phyloP scores from a whole-genome alignment of 1,140 invertebrate genomes.

The Brachionus koreanus region DNA sequence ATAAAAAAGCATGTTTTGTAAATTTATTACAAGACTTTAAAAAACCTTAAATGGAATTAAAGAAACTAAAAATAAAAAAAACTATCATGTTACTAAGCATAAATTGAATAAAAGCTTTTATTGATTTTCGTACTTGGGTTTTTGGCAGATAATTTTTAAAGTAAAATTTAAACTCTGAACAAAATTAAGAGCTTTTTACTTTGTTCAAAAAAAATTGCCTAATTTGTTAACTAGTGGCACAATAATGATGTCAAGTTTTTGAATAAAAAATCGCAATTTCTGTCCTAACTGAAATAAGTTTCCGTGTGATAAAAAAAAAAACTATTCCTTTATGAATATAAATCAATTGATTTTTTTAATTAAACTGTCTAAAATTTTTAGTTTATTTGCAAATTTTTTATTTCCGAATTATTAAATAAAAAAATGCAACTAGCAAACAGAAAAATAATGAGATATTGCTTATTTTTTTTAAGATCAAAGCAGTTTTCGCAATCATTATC shows the following conservation, averaged over 20 bases:
- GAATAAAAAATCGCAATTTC: background rate
- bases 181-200: background rate
- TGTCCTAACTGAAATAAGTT: background rate
- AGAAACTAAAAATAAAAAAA: background rate
- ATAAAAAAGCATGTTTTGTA: background rate
- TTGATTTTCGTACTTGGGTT: too few relatives aligned
- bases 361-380: background rate
- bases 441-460: background rate
- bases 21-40: background rate
- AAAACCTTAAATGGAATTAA: background rate
- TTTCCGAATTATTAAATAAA: background rate
- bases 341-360: background rate
- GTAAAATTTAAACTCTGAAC: background rate
- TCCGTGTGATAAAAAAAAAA: background rate
- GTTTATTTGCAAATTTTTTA: background rate
- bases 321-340: background rate
- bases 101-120: background rate
- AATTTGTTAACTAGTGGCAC: background rate
- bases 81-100: background rate
- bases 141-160: background rate
- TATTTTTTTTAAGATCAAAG: background rate
- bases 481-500: background rate
- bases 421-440: background rate
- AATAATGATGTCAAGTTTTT: background rate
- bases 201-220: background rate